Evolutionary conservation across 2,113 vertebrate genomes (phyloP), one percentile per base, ranked within the genome.

Genomic region (Corythornis cristatus): DNA sequence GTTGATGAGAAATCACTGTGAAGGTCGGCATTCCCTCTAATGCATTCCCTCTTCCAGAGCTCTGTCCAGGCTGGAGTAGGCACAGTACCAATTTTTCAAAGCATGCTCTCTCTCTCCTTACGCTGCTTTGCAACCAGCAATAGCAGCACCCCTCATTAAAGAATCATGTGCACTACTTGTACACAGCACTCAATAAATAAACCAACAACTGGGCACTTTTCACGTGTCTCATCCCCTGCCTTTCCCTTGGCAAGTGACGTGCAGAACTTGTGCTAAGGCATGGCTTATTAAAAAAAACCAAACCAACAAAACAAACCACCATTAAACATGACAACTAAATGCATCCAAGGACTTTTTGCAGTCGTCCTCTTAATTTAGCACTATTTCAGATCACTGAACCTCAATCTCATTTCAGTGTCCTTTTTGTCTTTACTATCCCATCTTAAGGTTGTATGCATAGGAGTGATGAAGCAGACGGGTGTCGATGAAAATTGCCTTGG

Each of bases 381-480:
- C 35, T 83, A 28, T 83, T 95, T 87, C 82, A 79, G 60, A 82
- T 64, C 48, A 77, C 56, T n/a, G 82, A 79, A 72, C 42, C 67
- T 53, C 73, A 81, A 10, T 31, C 64, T 87, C 40, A 42, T 90
- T 87, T 89, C 75, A 76, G 33, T 20, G 56, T 89, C 89, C 79
- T 77, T 87, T 93, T 51, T 46, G 87, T 80, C 92, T 92, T 78
- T 35, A 50, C 78, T 72, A 89, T 72, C 81, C 87, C 87, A 76
- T 89, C 62, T 91, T 60, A 91, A 71, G 91, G 93, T 72, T 89
- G 56, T 43, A 85, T 12, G 64, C 81, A 92, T 3, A 73, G 82
- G 78, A 93, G 82, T n/a, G 57, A 83, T 61, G 82, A 90, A 92
- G 93, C 93, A 96, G 96, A 96, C 48, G 60, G 68, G 72, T 85